These are phyloP conservation scores for Donacobius atricapilla DNA, from an alignment of 2,113 vertebrate species.

Conservation along the genomic window DNA sequence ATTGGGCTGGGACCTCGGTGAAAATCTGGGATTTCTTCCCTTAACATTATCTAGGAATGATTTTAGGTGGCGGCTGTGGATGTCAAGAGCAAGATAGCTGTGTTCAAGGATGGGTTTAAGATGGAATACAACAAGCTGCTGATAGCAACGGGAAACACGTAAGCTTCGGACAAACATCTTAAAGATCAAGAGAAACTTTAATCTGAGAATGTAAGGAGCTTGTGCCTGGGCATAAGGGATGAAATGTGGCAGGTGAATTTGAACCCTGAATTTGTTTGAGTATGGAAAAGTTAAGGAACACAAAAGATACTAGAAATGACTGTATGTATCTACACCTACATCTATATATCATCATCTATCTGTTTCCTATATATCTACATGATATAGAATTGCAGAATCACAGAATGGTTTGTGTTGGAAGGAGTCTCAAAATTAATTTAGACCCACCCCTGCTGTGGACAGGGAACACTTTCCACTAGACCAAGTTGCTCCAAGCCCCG, in stretches of 20 bases:
- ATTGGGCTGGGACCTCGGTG: neutral
- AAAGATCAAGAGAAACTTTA: neutral
- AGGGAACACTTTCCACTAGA: neutral
- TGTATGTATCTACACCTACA: neutral
- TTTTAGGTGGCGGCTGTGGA: slow-evolving; percentile 88
- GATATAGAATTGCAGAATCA: neutral
- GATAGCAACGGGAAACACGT: slow-evolving; percentile 94
- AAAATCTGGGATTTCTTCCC: neutral
- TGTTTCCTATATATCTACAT: neutral
- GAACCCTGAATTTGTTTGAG: neutral
- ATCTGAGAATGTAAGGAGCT: neutral
- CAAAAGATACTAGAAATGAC: neutral
- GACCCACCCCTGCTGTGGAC: neutral
- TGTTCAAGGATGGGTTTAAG: slow-evolving; percentile 91
- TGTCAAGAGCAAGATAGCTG: slow-evolving; percentile 83
- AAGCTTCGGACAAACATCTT: neutral
- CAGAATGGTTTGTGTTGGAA: neutral
- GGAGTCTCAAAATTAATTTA: neutral
- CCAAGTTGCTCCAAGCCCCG: neutral
- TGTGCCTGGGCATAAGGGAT: neutral
- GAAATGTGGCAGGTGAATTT: neutral
- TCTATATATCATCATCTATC: neutral
- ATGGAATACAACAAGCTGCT: slow-evolving; percentile 96
- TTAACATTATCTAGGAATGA: slow-evolving; percentile 5
- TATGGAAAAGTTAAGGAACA: neutral